These are phyloP conservation scores for Zhengitettix transpicula DNA, from an alignment of 2,888 invertebrate genomes.

Conservation along the genomic window DNA sequence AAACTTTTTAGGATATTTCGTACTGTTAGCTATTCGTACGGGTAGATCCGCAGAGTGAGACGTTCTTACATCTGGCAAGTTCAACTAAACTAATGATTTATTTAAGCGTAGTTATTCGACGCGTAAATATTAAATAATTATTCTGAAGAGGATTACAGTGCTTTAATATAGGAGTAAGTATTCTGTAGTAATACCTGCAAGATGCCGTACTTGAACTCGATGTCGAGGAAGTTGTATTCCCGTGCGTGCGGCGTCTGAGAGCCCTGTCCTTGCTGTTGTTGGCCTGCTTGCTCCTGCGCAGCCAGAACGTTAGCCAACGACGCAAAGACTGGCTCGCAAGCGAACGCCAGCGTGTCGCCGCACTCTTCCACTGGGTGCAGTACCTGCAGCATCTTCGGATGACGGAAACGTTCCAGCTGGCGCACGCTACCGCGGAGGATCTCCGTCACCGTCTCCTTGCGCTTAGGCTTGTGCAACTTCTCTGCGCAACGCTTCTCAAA, in stretches of 20 bases:
- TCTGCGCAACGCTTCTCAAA: conserved; percentile 88
- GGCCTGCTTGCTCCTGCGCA: conserved; percentile 44
- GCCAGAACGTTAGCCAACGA: conserved; percentile 81
- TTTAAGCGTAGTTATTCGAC: too few species aligned
- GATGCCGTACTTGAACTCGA: conserved; percentile 85
- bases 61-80: too few species aligned
- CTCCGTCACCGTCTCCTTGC: conserved; percentile 84
- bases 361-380: conserved; percentile 66
- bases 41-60: too few species aligned
- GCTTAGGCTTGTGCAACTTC: conserved; percentile 79
- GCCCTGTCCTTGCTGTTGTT: conserved; percentile 21
- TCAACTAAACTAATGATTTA: too few species aligned
- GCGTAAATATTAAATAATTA: too few species aligned
- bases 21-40: too few species aligned
- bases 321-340: conserved; percentile 78
- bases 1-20: too few species aligned
- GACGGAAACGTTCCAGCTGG: conserved; percentile 64
- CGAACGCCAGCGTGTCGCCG: conserved; percentile 78
- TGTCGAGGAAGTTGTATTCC: conserved; percentile 77
- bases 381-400: conserved; percentile 62
- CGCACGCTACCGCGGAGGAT: conserved; percentile 62
- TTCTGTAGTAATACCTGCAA: conserved; percentile 52
- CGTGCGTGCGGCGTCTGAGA: conserved; percentile 26
- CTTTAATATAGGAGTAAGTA: too few species aligned
- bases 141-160: too few species aligned